phyloP scores from a whole-genome alignment of 1,140 invertebrate species.

The Magallana angulata region DNA sequence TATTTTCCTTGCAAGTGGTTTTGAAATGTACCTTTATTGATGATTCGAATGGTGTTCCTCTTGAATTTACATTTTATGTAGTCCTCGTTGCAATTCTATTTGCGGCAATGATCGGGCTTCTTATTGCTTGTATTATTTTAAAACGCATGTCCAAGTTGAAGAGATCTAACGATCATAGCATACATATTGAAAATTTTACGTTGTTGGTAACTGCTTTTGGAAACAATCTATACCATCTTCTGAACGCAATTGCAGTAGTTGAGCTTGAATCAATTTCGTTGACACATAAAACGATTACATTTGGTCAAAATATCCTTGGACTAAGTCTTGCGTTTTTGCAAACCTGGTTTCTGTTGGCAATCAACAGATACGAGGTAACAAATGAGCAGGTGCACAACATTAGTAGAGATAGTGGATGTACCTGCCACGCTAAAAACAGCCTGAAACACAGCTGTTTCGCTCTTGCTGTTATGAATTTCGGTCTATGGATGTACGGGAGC shows the following conservation, averaged over 20 bases:
- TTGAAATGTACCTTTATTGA: slow-evolving; percentile 9
- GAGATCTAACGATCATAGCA: neutral
- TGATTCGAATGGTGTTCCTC: neutral
- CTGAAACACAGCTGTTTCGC: neutral
- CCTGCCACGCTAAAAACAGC: neutral
- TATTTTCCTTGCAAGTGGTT: neutral
- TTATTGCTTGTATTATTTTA: neutral
- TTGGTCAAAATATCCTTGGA: neutral
- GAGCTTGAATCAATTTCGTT: neutral
- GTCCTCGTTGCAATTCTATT: neutral
- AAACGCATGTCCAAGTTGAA: neutral
- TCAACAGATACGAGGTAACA: slow-evolving; percentile 8
- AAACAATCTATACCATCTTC: slow-evolving; percentile 5
- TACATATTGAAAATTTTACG: neutral
- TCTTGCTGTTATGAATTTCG: slow-evolving; percentile 11
- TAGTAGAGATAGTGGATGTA: neutral
- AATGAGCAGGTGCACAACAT: neutral
- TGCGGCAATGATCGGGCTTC: slow-evolving; percentile 4
- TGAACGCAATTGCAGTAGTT: neutral
- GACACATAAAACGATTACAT: neutral
- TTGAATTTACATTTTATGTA: neutral
- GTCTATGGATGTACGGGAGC: neutral
- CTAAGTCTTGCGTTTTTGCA: neutral
- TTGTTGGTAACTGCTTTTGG: neutral
- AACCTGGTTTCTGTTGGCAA: slow-evolving; percentile 4